Evolutionary conservation across 35 echinoderm and acorn worm genomes (phyloP).

Genomic region (Patiria miniata): DNA sequence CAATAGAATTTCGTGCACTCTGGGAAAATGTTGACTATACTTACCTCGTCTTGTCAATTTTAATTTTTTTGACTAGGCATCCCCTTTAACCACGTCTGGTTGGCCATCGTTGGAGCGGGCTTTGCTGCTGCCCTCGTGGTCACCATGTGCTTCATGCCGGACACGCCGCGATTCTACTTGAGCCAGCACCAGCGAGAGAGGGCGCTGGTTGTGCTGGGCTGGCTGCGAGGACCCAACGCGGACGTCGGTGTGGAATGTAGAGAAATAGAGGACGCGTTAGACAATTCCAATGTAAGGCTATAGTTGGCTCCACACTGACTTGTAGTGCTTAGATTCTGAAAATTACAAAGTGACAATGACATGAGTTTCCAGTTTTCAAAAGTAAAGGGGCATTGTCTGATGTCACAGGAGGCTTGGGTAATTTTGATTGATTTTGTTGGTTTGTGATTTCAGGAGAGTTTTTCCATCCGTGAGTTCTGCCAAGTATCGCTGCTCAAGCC

Average conservation of each 20-base stretch:
- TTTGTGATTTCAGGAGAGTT: conserved; percentile 81
- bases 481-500: conserved; percentile 64
- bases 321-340: no score
- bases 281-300: conserved; percentile 57
- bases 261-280: conserved; percentile 81
- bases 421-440: no score
- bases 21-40: not conserved
- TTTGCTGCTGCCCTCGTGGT: conserved; percentile 42
- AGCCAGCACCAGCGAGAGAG: conserved; percentile 56
- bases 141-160: conserved; percentile 60
- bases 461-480: conserved; percentile 69
- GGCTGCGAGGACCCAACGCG: conserved; percentile 42
- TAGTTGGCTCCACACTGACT: no score
- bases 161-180: conserved; percentile 73
- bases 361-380: no score
- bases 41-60: not conserved
- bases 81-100: conserved; percentile 54
- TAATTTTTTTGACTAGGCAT: conserved; percentile 59
- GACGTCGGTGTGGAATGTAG: conserved; percentile 75
- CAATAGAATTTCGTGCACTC: no score
- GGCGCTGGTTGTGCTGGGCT: conserved; percentile 46
- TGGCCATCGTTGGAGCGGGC: conserved; percentile 54
- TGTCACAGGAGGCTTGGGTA: no score
- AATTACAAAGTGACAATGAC: no score
- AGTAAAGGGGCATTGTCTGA: no score